phyloP scores from a whole-genome alignment of 2,113 vertebrate species.

The Scomber japonicus region DNA sequence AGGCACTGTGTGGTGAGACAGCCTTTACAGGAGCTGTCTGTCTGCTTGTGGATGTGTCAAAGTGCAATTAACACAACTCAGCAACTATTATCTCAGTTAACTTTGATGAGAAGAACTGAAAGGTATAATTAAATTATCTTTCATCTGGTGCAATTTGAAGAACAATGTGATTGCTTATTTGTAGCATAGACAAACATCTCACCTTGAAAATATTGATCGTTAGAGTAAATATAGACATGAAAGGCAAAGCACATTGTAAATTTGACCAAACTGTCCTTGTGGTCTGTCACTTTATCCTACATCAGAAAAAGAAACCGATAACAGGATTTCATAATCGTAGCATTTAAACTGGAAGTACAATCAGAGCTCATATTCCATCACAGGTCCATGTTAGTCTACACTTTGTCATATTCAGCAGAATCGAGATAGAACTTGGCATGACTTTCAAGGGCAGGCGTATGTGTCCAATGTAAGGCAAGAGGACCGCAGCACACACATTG shows the following conservation, averaged over 20 bases:
- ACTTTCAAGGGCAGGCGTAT: constrained; percentile 62
- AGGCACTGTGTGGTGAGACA: constrained; percentile 52
- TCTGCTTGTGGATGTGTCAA: constrained; percentile 78
- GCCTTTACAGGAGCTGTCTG: constrained; percentile 59
- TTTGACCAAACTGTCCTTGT: constrained; percentile 6
- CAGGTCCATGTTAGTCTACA: constrained; percentile 42
- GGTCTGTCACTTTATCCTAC: constrained; percentile 5
- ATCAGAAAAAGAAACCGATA: background rate
- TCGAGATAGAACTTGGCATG: constrained; percentile 34
- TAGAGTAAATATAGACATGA: background rate
- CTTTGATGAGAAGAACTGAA: constrained; percentile 15
- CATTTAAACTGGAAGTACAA: constrained; percentile 28
- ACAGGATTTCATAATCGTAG: background rate
- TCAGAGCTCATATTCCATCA: constrained; percentile 50
- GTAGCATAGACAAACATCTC: constrained; percentile 5
- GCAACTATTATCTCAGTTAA: constrained; percentile 37
- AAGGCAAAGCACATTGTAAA: background rate
- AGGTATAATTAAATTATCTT: constrained; percentile 14
- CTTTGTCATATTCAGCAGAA: constrained; percentile 54
- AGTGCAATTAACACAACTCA: constrained; percentile 80
- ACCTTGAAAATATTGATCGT: constrained; percentile 11
- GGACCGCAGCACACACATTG: constrained; percentile 46
- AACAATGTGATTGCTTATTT: constrained; percentile 6
- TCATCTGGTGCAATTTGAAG: constrained; percentile 37
- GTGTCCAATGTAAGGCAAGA: constrained; percentile 56